phyloP scores from a whole-genome alignment of 2,113 vertebrate species.

The Cyphotilapia sp. region DNA sequence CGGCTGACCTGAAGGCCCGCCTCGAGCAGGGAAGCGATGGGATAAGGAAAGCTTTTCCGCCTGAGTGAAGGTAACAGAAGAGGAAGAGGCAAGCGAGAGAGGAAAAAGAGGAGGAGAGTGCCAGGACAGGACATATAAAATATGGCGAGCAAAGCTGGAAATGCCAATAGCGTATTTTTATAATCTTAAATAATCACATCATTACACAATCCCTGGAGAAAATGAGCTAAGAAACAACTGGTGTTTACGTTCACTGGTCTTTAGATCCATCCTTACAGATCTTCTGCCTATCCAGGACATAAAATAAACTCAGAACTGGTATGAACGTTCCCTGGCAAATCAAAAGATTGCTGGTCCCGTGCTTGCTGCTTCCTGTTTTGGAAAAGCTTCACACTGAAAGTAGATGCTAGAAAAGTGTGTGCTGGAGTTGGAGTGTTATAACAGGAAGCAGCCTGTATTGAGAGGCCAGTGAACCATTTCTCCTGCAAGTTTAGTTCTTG shows the following conservation, averaged over 20 bases:
- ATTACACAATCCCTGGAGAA: not conserved
- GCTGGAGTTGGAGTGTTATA: not conserved
- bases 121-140: not conserved
- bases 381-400: not conserved
- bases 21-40: not conserved
- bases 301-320: not conserved
- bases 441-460: not conserved
- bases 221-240: not conserved
- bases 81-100: not conserved
- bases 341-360: not conserved
- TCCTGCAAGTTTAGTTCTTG: not conserved
- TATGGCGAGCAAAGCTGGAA: not conserved
- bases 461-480: not conserved
- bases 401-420: not conserved
- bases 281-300: not conserved
- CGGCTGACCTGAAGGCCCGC: not conserved
- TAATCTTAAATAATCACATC: not conserved
- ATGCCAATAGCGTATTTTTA: not conserved
- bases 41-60: not conserved
- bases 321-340: accelerated
- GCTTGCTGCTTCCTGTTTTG: not conserved
- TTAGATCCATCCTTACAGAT: not conserved
- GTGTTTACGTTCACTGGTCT: not conserved
- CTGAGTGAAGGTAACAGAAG: not conserved
- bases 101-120: not conserved